These are phyloP conservation scores for Melinaea marsaeus DNA, from an alignment of 2,888 invertebrate genomes.

Conservation along the genomic window DNA sequence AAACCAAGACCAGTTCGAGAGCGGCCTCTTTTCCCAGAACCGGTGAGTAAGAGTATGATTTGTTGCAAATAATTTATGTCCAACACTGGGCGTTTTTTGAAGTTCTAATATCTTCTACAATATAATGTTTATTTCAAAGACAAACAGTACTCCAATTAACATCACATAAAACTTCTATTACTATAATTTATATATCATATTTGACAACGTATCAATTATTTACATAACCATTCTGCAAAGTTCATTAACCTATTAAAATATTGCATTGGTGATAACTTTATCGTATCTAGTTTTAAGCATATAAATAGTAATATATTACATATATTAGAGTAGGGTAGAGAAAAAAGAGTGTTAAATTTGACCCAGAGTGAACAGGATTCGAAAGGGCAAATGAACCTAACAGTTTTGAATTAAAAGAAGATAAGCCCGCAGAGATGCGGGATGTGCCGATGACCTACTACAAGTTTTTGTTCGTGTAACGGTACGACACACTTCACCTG, in stretches of 20 bases:
- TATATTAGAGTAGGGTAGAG: too few species aligned
- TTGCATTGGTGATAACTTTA: conserved; percentile 15
- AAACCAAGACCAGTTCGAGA: conserved; percentile 46
- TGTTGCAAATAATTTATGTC: conserved; percentile 42
- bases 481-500: conserved; percentile 68
- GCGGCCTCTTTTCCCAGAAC: conserved; percentile 47
- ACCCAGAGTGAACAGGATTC: too few species aligned
- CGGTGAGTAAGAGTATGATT: conserved; percentile 50
- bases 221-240: conserved; percentile 53
- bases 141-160: too few species aligned
- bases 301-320: too few species aligned
- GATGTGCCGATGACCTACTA: conserved; percentile 73
- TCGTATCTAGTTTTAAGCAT: conserved; percentile 30
- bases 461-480: conserved; percentile 72
- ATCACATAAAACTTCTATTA: too few species aligned
- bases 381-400: too few species aligned
- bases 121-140: too few species aligned
- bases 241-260: conserved; percentile 53
- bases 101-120: neutral
- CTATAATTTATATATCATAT: too few species aligned
- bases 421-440: conserved; percentile 38
- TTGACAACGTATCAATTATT: conserved; percentile 32
- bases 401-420: conserved; percentile 34
- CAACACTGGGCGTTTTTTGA: neutral
- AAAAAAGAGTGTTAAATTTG: too few species aligned